Evolutionary conservation across 2,797 vertebrate genomes (phyloP).

Genomic region (Coreius guichenoti): DNA sequence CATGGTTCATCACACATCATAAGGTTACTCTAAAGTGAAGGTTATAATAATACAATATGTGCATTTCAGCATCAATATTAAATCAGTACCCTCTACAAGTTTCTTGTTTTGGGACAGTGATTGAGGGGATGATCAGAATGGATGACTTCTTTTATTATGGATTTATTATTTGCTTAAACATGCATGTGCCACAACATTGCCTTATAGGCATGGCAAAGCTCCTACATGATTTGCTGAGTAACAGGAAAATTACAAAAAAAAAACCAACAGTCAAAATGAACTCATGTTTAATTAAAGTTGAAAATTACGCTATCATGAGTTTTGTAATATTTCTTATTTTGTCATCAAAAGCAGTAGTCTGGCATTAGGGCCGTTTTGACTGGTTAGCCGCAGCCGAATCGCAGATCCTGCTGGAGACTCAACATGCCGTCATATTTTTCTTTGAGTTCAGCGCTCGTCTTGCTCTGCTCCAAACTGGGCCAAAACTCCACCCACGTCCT

Average conservation of each 20-base stretch:
- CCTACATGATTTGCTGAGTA: not conserved
- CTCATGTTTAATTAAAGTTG: not conserved
- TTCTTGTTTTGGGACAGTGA: not conserved
- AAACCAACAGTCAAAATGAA: too few relatives aligned
- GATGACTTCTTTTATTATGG: not conserved
- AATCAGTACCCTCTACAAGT: not conserved
- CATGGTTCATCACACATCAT: not conserved
- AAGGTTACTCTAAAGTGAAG: not conserved
- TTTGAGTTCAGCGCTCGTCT: conserved; percentile 11
- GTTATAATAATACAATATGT: not conserved
- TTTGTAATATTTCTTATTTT: not conserved
- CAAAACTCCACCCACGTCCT: conserved; percentile 32
- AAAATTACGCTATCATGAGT: not conserved
- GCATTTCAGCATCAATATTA: not conserved
- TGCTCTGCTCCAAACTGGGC: conserved; percentile 15
- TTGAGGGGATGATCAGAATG: not conserved
- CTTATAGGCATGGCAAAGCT: not conserved
- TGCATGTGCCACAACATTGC: not conserved
- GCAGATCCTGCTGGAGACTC: conserved; percentile 32
- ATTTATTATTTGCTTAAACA: not conserved
- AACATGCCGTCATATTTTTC: conserved; percentile 26
- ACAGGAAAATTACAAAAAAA: not conserved
- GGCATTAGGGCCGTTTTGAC: not conserved
- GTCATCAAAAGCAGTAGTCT: not conserved
- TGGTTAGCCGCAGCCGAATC: not conserved